A percentile compares a stretch with the other conserved stretches of the same genome.
Evolutionary conservation across 2,888 invertebrate species (phyloP).

Genomic region (Drosophila maculinotata): DNA sequence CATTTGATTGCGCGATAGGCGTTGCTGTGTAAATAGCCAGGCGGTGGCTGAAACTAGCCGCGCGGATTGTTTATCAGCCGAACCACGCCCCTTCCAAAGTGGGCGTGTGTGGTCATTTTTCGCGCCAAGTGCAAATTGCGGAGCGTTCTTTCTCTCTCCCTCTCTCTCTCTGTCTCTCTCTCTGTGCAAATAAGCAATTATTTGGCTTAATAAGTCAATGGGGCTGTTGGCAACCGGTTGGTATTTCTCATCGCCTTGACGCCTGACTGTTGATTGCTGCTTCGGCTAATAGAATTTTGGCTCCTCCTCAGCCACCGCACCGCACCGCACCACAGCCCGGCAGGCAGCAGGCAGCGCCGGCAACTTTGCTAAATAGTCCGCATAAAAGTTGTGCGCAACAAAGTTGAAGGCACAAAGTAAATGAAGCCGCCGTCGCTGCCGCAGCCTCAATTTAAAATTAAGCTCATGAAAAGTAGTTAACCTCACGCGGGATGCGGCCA

Average conservation of each 20-base stretch:
- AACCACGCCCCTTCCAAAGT: conserved; percentile 47
- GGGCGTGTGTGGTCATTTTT: conserved; percentile 72
- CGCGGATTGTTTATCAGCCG: conserved; percentile 42
- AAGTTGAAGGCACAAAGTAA: conserved; percentile 75
- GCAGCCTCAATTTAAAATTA: conserved; percentile 78
- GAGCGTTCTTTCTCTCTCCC: conserved; percentile 19
- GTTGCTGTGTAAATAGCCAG: conserved; percentile 46
- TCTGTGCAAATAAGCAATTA: conserved; percentile 76
- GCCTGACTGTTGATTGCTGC: conserved; percentile 48
- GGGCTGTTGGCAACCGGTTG: conserved; percentile 60
- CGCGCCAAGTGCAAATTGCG: conserved; percentile 71
- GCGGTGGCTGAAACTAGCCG: conserved; percentile 21
- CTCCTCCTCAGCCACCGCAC: background rate
- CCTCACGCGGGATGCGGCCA: conserved; percentile 62
- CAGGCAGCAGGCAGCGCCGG: background rate
- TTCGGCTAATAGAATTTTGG: conserved; percentile 68
- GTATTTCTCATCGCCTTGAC: conserved; percentile 33
- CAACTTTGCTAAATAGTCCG: conserved; percentile 71
- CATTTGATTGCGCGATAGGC: conserved; percentile 58
- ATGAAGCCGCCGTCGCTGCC: conserved; percentile 66
- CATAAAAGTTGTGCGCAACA: conserved; percentile 72
- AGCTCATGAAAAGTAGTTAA: conserved; percentile 79
- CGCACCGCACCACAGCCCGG: no score
- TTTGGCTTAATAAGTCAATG: conserved; percentile 78
- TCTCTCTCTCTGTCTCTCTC: background rate